phyloP scores from a whole-genome alignment of 1,140 invertebrate species.

The Lutraria rhynchaena region DNA sequence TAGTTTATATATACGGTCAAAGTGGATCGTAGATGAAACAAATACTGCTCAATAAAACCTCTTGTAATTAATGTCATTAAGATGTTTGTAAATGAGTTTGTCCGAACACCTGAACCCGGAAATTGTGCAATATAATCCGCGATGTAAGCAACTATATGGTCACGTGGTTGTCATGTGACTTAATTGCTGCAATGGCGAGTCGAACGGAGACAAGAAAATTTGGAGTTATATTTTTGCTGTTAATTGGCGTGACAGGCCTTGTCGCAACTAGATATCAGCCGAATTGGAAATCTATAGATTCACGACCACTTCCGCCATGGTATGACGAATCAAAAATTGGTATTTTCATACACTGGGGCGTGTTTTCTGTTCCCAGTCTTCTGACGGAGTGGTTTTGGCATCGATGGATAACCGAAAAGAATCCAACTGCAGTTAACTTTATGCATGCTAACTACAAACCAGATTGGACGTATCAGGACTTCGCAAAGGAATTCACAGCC shows the following conservation, averaged over 20 bases:
- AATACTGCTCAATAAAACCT: no score
- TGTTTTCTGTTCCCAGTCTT: slow-evolving; percentile 79
- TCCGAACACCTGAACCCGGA: no score
- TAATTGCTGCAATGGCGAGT: slow-evolving; percentile 16
- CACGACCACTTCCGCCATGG: slow-evolving; percentile 78
- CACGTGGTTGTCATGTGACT: slow-evolving; percentile 52
- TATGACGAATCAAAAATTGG: slow-evolving; percentile 81
- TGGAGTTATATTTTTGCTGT: slow-evolving; percentile 2
- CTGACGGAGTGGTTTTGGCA: slow-evolving; percentile 74
- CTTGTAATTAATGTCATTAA: no score
- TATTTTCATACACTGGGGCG: slow-evolving; percentile 82
- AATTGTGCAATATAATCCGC: no score
- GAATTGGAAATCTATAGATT: slow-evolving; percentile 80
- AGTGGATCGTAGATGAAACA: no score
- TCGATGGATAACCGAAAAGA: slow-evolving; percentile 66
- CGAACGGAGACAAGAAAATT: background rate
- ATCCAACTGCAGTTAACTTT: slow-evolving; percentile 57
- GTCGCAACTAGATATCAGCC: slow-evolving; percentile 61
- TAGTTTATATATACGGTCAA: no score
- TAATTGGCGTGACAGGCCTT: slow-evolving; percentile 12
- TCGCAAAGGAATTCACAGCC: slow-evolving; percentile 68
- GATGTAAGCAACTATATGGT: no score
- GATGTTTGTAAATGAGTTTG: no score
- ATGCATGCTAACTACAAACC: slow-evolving; percentile 72
- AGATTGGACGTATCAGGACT: slow-evolving; percentile 72